Evolutionary conservation across 2,113 vertebrate species (phyloP).

Genomic region (Pungitius pungitius): DNA sequence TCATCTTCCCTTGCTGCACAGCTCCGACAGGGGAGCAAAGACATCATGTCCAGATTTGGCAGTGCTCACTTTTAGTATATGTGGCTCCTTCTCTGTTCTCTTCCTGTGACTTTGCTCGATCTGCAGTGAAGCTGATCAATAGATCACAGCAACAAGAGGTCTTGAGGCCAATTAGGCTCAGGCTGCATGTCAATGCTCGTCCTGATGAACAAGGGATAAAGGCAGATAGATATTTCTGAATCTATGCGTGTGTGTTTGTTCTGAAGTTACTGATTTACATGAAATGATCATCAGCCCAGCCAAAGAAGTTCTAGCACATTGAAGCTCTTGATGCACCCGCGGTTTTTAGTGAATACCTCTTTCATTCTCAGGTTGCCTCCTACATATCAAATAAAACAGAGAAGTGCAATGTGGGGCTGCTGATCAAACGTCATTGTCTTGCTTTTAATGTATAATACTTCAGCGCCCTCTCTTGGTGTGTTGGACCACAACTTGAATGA

Average conservation of each 20-base stretch:
- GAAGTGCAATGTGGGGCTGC: constrained; percentile 39
- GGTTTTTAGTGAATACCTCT: constrained; percentile 64
- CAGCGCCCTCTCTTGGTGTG: constrained; percentile 63
- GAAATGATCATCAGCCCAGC: constrained; percentile 46
- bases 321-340: constrained; percentile 57
- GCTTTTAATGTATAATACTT: constrained; percentile 53
- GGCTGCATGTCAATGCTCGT: constrained; percentile 63
- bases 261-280: constrained; percentile 44
- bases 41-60: constrained; percentile 64
- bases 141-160: constrained; percentile 72
- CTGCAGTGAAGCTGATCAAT: constrained; percentile 68
- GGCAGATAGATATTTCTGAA: constrained; percentile 25
- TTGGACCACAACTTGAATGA: not conserved
- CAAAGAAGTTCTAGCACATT: constrained; percentile 42
- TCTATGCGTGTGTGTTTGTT: not conserved
- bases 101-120: constrained; percentile 60
- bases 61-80: constrained; percentile 50
- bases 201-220: constrained; percentile 55
- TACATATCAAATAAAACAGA: constrained; percentile 62
- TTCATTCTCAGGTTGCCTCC: constrained; percentile 50
- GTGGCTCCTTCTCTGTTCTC: constrained; percentile 47
- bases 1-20: constrained; percentile 41
- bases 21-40: constrained; percentile 47
- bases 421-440: constrained; percentile 53
- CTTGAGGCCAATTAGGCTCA: constrained; percentile 74